These are phyloP conservation scores for Amorpha juglandis DNA, from an alignment of 2,888 invertebrate genomes.

Conservation along the genomic window DNA sequence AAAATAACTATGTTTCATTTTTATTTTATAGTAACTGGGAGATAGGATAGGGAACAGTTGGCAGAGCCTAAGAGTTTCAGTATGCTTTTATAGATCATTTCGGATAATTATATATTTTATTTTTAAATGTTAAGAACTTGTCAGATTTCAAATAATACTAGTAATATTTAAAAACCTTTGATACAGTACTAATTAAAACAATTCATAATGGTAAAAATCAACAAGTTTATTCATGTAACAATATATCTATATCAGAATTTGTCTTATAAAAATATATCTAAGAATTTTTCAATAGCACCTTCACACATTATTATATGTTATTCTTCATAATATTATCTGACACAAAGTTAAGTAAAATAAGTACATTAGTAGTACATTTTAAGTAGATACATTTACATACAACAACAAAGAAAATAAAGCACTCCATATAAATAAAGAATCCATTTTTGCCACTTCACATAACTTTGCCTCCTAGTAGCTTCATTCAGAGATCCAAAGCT, in stretches of 20 bases:
- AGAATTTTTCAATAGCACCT: conserved; percentile 52
- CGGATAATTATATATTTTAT: too few relatives aligned
- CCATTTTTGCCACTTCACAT: not conserved
- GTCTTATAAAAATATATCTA: conserved; percentile 46
- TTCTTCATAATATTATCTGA: conserved; percentile 40
- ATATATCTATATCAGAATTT: conserved; percentile 29
- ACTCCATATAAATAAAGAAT: not conserved
- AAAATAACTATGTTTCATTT: conserved; percentile 47
- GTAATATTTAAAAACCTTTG: not conserved
- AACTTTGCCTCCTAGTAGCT: conserved; percentile 1
- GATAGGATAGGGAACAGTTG: too few relatives aligned
- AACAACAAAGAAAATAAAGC: not conserved
- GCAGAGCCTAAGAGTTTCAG: too few relatives aligned
- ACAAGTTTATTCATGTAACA: conserved; percentile 42
- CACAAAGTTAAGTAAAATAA: conserved; percentile 29
- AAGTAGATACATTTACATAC: not conserved
- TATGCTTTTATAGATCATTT: too few relatives aligned
- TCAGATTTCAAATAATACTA: too few relatives aligned
- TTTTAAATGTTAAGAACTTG: too few relatives aligned
- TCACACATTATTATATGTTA: conserved; percentile 44
- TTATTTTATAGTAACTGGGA: not conserved
- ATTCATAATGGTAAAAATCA: conserved; percentile 33
- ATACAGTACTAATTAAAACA: not conserved
- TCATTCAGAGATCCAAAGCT: not conserved
- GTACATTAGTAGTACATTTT: not conserved